Percentiles rank a stretch among this genome's conserved stretches.
These are phyloP conservation scores for Morone chrysops DNA, from an alignment of 2,113 vertebrate species.

Conservation along the genomic window DNA sequence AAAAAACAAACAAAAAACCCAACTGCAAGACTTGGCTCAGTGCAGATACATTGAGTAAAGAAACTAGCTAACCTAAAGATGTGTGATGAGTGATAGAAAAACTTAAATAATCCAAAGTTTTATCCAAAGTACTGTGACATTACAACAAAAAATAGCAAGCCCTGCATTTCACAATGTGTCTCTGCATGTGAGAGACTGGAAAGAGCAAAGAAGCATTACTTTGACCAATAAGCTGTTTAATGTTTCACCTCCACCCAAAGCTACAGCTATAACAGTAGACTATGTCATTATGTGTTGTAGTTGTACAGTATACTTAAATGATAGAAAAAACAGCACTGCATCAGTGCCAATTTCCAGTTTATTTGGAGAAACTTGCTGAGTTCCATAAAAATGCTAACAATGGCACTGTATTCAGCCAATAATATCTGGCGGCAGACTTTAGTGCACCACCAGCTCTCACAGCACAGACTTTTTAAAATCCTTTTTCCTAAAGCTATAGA, in stretches of 20 bases:
- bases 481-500: not conserved
- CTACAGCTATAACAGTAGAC: not conserved
- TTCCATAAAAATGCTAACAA: slow-evolving; percentile 41
- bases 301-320: not conserved
- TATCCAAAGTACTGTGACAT: not conserved
- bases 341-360: slow-evolving; percentile 12
- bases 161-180: not conserved
- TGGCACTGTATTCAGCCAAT: slow-evolving; percentile 22
- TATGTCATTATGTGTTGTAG: not conserved
- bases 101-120: too few relatives aligned
- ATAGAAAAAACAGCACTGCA: not conserved
- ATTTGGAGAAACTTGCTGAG: slow-evolving; percentile 41
- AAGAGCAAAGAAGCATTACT: not conserved
- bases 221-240: slow-evolving; percentile 4
- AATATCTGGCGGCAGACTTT: not conserved
- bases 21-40: slow-evolving; percentile 45
- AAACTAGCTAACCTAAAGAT: slow-evolving; percentile 35
- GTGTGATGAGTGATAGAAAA: slow-evolving; percentile 4
- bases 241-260: not conserved
- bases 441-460: not conserved
- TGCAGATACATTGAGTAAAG: slow-evolving; percentile 14
- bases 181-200: not conserved
- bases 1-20: slow-evolving; percentile 59
- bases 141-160: not conserved
- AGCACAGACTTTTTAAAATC: not conserved